Evolutionary conservation across 2,113 vertebrate genomes (phyloP).

Genomic region (Hassar affinis): DNA sequence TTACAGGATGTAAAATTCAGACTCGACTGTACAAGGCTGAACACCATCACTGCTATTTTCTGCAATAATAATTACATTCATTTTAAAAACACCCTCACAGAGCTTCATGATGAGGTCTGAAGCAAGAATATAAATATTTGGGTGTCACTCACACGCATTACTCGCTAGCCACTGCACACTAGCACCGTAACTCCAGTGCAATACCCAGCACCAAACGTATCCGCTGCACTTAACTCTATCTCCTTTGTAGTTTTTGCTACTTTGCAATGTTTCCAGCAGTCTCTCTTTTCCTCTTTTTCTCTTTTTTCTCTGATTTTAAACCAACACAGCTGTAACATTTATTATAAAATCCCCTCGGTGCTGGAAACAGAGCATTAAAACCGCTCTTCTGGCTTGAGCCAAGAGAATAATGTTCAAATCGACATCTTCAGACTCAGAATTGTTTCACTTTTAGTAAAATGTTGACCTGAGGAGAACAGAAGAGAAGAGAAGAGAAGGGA

Average conservation of each 20-base stretch:
- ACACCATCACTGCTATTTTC: neutral
- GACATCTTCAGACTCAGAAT: neutral
- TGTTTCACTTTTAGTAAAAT: neutral
- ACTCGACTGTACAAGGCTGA: no score
- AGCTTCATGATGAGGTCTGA: neutral
- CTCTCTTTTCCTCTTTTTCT: neutral
- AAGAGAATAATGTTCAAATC: neutral
- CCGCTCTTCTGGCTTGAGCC: neutral
- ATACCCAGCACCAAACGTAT: neutral
- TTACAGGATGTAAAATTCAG: no score
- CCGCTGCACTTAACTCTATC: neutral
- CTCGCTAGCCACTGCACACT: neutral
- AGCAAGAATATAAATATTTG: neutral
- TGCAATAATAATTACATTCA: neutral
- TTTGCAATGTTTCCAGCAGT: neutral
- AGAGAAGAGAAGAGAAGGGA: neutral
- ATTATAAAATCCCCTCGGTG: neutral
- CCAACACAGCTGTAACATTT: neutral
- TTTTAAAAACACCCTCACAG: neutral
- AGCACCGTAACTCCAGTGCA: neutral
- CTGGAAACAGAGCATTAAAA: neutral
- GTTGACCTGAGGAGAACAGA: neutral
- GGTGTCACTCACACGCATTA: neutral
- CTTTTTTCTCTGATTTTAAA: neutral
- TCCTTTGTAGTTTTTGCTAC: neutral